Evolutionary conservation across 1,140 invertebrate species (phyloP).

Genomic region (Octopus sinensis): DNA sequence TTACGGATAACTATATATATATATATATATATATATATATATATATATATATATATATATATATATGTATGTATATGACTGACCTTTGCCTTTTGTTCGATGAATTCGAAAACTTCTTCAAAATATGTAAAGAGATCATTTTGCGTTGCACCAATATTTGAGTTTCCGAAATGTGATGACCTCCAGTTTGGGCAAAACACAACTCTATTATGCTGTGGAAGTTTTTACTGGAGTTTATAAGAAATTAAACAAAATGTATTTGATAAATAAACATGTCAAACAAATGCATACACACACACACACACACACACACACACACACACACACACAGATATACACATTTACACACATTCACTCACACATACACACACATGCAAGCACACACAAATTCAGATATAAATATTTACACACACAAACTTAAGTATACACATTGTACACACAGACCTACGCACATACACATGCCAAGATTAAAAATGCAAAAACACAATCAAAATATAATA

Average conservation of each 20-base stretch:
- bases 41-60: no score
- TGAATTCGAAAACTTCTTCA: slow-evolving; percentile 45
- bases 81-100: slow-evolving; percentile 42
- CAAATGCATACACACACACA: not conserved
- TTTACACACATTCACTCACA: not conserved
- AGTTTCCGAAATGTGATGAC: not conserved
- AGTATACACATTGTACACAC: no score
- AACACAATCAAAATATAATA: no score
- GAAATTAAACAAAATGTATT: not conserved
- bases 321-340: not conserved
- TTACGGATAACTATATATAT: no score
- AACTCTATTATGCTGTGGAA: slow-evolving; percentile 49
- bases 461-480: no score
- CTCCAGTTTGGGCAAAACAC: slow-evolving; percentile 19
- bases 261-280: not conserved
- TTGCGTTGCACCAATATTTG: slow-evolving; percentile 19
- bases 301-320: not conserved
- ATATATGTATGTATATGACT: not conserved
- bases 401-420: no score
- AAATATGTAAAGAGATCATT: slow-evolving; percentile 48
- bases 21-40: no score
- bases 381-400: no score
- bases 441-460: no score
- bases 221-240: slow-evolving; percentile 36
- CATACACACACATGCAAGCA: not conserved